Base-by-base conservation (phyloP, 2,888 invertebrate genomes). In the Rosalia funebris region DNA sequence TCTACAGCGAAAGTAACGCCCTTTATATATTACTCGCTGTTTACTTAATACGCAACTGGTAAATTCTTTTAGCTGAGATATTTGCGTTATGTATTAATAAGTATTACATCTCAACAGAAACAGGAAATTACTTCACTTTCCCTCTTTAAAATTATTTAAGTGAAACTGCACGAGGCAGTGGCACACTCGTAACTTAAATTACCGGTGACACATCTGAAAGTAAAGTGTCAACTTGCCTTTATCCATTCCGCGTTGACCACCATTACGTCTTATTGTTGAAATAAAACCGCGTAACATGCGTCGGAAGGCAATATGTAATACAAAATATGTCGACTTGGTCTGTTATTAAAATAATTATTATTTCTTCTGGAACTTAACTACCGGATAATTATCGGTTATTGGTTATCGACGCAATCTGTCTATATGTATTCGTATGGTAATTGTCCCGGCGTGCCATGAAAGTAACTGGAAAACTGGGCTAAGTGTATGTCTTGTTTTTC, bases 311-410 rank as follows among this genome's bases (percentile, higher is more conserved):
- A n/a, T n/a, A 31, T 19, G 37, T 31, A 37, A 25, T 19, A 42
- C 53, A 45, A 58, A 53, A 45, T 53, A 58, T 36, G 42, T 45
- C 41, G 31, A 53, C 52, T 5, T n/a, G 58, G 58, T 50, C 61
- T 57, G 65, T 66, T 66, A 66, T 66, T 66, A 66, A 66, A 66
- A 66, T 66, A 62, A 66, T 66, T 66, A 63, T 60, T 58, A 48
- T 63, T 66, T 63, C 63, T 66, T 66, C 65, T 64, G 62, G 63
- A 63, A 62, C 62, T 57, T 65, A 65, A 66, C 58, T 59, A 61
- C 61, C 62, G 63, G 60, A 63, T 66, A 66, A 66, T 66, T 66
- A 63, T 63, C 56, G 63, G 65, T 63, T 66, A 66, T 66, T 66
- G 65, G 63, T 63, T 63, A 60, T 66, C 65, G 65, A 66, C 63